Evolutionary conservation across 2,113 vertebrate species (phyloP), one percentile per base, ranked within the genome.

Genomic region (Caranx ignobilis): DNA sequence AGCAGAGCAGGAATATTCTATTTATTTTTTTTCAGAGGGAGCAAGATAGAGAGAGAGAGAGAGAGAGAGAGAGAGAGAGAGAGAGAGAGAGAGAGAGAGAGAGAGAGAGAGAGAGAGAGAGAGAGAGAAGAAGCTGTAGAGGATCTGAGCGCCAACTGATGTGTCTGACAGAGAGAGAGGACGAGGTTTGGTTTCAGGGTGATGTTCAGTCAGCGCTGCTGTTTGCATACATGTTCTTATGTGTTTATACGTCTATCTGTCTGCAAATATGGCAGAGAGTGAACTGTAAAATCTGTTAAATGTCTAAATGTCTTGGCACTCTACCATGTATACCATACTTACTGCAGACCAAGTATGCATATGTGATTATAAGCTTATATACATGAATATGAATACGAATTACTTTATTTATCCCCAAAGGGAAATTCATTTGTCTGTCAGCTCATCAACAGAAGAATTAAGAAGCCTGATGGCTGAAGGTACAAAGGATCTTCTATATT

Each of bases 1-100:
- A 93, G 92, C 89, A 88, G 88, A 93, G 88, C 71, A 88, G 82
- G 90, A 91, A 84, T 85, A 86, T 85, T 89, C 70, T 55, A 35
- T 85, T 85, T 81, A 83, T 79, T 41, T 41, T 41, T 41, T 8
- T 2, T 1, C 8, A 41, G 39, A 41, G 39, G 4, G 35, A 37
- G 7, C 52, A 67, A 66, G 74, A 35, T 78, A 55, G 59, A 59
- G 69, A 39, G 15, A 66, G 55, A 34, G 65, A 50, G 39, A 73
- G 64, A 50, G 61, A 68, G 66, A 52, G 34, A 70, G 66, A 56
- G 79, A 54, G 37, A 70, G 79, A 47, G 3, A 65, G 7, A 39
- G 39, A 39, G 39, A 39, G 39, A 39, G 39, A 39, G 39, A 39
- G 39, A 37, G 39, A 57, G 74, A 66, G 71, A 35, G 81, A 55